phyloP scores from a whole-genome alignment of 2,113 vertebrate species.

The Nothocercus julius region DNA sequence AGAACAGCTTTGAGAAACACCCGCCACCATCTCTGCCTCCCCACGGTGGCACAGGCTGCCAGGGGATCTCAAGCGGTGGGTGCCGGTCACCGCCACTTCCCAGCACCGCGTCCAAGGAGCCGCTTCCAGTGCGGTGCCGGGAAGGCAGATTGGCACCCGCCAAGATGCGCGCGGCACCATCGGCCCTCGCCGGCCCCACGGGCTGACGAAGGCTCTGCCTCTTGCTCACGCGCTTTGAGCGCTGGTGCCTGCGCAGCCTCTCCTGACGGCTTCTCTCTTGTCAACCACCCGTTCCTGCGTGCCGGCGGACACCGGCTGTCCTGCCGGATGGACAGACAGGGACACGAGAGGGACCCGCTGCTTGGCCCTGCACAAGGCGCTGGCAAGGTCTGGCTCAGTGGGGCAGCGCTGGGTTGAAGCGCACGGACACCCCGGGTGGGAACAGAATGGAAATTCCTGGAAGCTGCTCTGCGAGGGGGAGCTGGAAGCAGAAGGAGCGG shows the following conservation, averaged over 20 bases:
- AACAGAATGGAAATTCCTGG: background rate
- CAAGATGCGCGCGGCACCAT: rapidly evolving
- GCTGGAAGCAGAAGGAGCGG: background rate
- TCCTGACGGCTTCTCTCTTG: background rate
- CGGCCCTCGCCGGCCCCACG: background rate
- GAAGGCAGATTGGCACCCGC: background rate
- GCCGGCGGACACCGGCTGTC: too few relatives aligned
- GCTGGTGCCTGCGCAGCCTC: background rate
- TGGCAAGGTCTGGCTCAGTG: background rate
- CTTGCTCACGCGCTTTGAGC: background rate
- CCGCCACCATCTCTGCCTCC: background rate
- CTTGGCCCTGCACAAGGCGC: background rate
- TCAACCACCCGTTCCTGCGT: background rate
- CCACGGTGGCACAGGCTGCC: background rate
- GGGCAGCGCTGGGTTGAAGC: background rate
- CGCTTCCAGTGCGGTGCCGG: background rate
- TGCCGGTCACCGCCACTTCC: background rate
- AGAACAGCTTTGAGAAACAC: background rate
- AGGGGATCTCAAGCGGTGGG: background rate
- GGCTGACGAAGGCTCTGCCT: background rate
- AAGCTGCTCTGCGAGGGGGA: background rate
- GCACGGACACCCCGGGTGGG: background rate
- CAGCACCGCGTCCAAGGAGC: background rate
- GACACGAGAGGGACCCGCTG: background rate
- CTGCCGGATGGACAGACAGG: background rate